These are phyloP conservation scores for Smutsia temminckii DNA, from an alignment of 2,797 vertebrate species.

Conservation along the genomic window DNA sequence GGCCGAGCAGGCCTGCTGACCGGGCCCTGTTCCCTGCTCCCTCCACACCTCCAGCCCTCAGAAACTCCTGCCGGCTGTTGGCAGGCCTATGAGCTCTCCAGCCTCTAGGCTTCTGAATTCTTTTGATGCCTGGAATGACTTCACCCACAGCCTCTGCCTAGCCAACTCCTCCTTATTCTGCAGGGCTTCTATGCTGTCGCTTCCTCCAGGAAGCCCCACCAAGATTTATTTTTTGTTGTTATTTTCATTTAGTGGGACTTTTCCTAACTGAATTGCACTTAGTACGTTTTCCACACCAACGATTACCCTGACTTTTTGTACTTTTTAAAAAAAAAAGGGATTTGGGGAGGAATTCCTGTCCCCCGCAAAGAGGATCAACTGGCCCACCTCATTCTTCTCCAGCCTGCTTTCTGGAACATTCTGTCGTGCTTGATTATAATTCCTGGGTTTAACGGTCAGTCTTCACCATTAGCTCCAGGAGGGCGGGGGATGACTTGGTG, in stretches of 20 bases:
- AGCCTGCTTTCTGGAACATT: neutral
- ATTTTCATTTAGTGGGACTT: neutral
- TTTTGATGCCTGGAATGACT: neutral
- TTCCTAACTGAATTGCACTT: neutral
- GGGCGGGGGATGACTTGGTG: neutral
- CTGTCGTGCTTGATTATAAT: neutral
- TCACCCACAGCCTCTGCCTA: neutral
- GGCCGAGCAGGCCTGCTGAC: neutral
- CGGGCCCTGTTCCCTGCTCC: rapidly evolving
- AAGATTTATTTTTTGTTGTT: neutral
- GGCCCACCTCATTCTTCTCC: neutral
- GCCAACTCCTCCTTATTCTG: neutral
- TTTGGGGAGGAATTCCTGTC: neutral
- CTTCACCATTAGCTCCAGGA: too few relatives aligned
- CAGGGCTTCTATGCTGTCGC: neutral
- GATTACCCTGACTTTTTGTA: neutral
- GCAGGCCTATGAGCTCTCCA: neutral
- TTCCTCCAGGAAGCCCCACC: neutral
- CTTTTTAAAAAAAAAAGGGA: neutral
- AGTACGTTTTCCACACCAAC: neutral
- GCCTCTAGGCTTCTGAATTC: neutral
- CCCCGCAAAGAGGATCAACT: neutral
- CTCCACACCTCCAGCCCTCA: neutral
- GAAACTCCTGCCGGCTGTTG: neutral
- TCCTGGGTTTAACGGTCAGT: rapidly evolving